Evolutionary conservation across 2,113 vertebrate genomes (phyloP), one percentile per base, ranked within the genome.

Genomic region (Globicephala melas): DNA sequence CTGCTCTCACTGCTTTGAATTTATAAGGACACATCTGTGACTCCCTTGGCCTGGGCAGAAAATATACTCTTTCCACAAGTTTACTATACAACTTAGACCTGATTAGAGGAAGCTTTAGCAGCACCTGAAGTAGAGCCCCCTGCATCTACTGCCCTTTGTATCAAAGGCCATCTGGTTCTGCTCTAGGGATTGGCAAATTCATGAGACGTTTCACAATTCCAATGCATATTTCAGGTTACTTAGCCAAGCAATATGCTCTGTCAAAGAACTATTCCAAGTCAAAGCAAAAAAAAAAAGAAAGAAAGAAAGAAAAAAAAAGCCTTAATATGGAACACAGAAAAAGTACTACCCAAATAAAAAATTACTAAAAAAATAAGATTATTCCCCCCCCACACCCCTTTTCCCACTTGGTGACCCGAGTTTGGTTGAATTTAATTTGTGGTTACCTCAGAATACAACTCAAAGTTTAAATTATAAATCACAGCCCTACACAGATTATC

Each of bases 381-480:
- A 83, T 84, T 95, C 50, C 68, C 95, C 95, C 94, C 33, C 96
- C 47, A 47, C 80, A 50, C 44, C 77, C 96, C 21, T 7, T 76
- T 85, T 65, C 97, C 96, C 68, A 92, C 91, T 97, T 83, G 95
- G 97, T 97, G 77, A 96, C 93, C 71, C 89, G 95, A 97, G 94
- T 80, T 96, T 97, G 77, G 97, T 98, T 98, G 95, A 98, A 97
- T 98, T 97, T 91, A 89, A 96, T 98, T 98, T 98, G 96, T 94
- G 94, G 92, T 97, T 98, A 97, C 94, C 94, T 98, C 98, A 97
- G 83, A 95, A 97, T 97, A 90, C 97, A 98, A 98, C 98, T 98
- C 98, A 96, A 98, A 98, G 97, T 98, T 98, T 98, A 98, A 98
- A 98, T 98, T 99, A 99, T 97, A 99, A 99, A 99, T 99, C 99